A percentile compares a stretch with the other conserved stretches of the same genome.
These are phyloP conservation scores for Drosophila nasuta DNA, from an alignment of 1,140 invertebrate genomes.

Conservation along the genomic window DNA sequence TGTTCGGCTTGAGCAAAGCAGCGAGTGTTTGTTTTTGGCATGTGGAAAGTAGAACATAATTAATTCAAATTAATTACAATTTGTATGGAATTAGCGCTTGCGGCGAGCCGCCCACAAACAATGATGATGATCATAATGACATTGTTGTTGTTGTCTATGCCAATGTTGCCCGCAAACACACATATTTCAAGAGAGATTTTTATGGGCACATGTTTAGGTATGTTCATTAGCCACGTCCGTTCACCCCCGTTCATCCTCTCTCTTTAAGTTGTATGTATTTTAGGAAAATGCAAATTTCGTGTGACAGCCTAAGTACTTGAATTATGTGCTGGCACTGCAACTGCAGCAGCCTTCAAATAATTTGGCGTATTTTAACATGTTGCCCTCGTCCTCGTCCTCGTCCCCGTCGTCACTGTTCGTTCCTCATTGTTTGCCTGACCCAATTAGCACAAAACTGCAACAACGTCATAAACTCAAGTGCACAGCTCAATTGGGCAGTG, in stretches of 20 bases:
- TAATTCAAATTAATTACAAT: conserved; percentile 84
- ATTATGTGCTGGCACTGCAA: conserved; percentile 31
- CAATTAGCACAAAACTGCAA: conserved; percentile 70
- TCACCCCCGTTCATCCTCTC: conserved; percentile 9
- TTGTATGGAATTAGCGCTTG: conserved; percentile 81
- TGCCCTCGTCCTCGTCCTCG: background rate
- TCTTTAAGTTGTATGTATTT: conserved; percentile 30
- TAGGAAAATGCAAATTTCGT: conserved; percentile 47
- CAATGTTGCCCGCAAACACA: conserved; percentile 16
- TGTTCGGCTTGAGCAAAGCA: conserved; percentile 9
- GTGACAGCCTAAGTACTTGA: conserved; percentile 34
- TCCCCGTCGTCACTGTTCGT: background rate
- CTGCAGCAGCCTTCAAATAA: conserved; percentile 38
- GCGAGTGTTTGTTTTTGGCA: conserved; percentile 65
- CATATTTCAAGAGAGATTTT: conserved; percentile 56
- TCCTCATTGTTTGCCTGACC: conserved; percentile 74
- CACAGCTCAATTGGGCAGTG: conserved; percentile 33
- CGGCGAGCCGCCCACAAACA: conserved; percentile 55
- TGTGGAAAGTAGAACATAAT: conserved; percentile 80
- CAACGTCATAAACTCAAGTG: conserved; percentile 75
- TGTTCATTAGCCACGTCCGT: conserved; percentile 9
- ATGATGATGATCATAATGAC: conserved; percentile 31
- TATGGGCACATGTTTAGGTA: conserved; percentile 39
- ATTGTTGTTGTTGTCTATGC: conserved; percentile 23
- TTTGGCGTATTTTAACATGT: conserved; percentile 36